Evolutionary conservation across 2,888 invertebrate species (phyloP), one percentile per base, ranked within the genome.

Genomic region (Lithophane socia): DNA sequence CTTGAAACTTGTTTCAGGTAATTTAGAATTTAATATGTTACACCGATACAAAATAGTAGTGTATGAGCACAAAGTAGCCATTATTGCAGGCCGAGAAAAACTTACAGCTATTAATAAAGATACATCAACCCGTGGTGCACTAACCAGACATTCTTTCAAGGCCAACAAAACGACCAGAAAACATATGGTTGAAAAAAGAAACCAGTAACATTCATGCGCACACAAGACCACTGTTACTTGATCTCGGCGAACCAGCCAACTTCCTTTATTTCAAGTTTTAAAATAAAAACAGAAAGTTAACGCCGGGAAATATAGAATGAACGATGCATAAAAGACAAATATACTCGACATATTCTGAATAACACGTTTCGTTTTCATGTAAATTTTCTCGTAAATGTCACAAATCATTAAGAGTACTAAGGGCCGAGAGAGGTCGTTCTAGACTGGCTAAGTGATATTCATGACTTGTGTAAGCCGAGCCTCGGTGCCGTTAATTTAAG

Each of bases 141-240:
- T 91, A 93, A 94, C 94, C 94, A 95, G 94, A 93, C 95, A 95
- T 94, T 94, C 94, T 93, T 93, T 90, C 94, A 95, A 95, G 95
- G 95, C 94, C 94, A 96, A 93, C 95, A 94, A 94, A 94, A 95
- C 93, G 92, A 95, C 94, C 94, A 94, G 92, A 93, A 95, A 95
- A 95, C 95, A 96, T 94, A 95, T 96, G 95, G 93, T 92, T 92
- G 93, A 93, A 95, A 95, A 95, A 95, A 94, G 92, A 93, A 94
- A 93, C 91, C 91, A 92, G 91, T 88, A 91, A 92, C 91, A 90
- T 90, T 87, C 88, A 91, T 86, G 87, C 90, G 79, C 87, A 85
- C 83, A 82, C 75, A 63, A 79, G 83, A 82, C 95, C 94, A 95
- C 78, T 86, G 82, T 87, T 88, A 84, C 86, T 80, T 89, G 95